Evolutionary conservation across 2,797 vertebrate genomes (phyloP).

Genomic region (Poecilia picta): DNA sequence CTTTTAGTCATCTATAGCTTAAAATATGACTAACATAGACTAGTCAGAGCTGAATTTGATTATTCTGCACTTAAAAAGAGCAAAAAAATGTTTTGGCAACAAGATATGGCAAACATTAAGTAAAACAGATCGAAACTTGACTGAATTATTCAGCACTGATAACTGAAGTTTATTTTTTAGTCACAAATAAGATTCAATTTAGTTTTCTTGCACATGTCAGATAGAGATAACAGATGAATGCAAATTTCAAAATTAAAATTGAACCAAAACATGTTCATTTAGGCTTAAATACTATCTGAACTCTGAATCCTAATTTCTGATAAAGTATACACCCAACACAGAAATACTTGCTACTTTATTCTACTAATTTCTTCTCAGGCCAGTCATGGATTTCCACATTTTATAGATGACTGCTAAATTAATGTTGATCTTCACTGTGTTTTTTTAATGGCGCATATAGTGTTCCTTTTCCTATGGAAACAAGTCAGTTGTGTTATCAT

Average conservation of each 20-base stretch:
- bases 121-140: not conserved
- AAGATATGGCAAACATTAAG: not conserved
- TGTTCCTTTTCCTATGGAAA: conserved; percentile 41
- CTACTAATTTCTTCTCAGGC: not conserved
- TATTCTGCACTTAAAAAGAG: not conserved
- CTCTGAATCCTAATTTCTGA: not conserved
- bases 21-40: not conserved
- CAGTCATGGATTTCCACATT: not conserved
- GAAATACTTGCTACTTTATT: not conserved
- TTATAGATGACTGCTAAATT: conserved; percentile 41
- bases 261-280: not conserved
- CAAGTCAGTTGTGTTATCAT: conserved; percentile 22
- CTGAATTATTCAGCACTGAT: not conserved
- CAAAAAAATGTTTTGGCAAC: not conserved
- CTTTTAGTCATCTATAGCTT: not conserved
- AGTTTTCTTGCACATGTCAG: not conserved
- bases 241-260: not conserved
- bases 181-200: not conserved
- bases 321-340: not conserved
- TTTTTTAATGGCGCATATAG: conserved; percentile 47
- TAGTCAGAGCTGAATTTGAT: not conserved
- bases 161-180: not conserved
- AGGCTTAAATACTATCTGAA: not conserved
- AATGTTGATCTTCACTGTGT: conserved; percentile 50
- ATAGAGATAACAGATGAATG: not conserved